Evolutionary conservation across 2,888 invertebrate species (phyloP), one percentile per base, ranked within the genome.

Genomic region (Empis stercorea): DNA sequence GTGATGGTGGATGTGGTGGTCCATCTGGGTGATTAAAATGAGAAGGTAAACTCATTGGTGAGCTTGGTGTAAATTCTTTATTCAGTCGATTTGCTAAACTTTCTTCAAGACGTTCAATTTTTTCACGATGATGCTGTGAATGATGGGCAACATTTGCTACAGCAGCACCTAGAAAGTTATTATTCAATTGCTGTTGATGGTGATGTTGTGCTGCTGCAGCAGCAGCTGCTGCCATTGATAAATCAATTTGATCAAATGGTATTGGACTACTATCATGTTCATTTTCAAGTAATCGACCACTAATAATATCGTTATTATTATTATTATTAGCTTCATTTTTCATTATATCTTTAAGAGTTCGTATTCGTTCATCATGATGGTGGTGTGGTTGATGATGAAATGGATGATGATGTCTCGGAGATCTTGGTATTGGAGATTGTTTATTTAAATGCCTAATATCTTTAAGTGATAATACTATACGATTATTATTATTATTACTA

Each of bases 1-100:
- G 81, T 52, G 76, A 76, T 44, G 74, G 77, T 51, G 72, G 76
- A 63, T 63, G 71, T 50, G 58, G 70, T 56, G 63, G 73, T 55
- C 74, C 78, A 54, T 71, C 68, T 44, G 64, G 64, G 49, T 65
- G 62, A 59, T 65, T 66, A 48, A 63, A 69, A 52, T 68, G 69
- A 30, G 65, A 58, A 40, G 68, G 67, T 53, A 69, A 53, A 51
- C 67, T 68, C 70, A 69, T 70, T 10, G 70, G 70, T 40, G 69
- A 69, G 23, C 61, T 64, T 10, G 69, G 63, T 9, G 61, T 61
- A 41, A 65, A 68, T 41, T 69, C 70, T 52, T 69, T 68, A 50
- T 58, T 65, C 48, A 68, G 51, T 2, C 69, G 66, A 52, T 61
- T 66, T 11, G 45, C 45, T 62, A 68, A 62, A 45, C 62, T 64